A percentile compares a stretch with the other conserved stretches of the same genome.
Evolutionary conservation across 2,888 invertebrate species (phyloP).

Genomic region (Drosophila nr. perissopoda): DNA sequence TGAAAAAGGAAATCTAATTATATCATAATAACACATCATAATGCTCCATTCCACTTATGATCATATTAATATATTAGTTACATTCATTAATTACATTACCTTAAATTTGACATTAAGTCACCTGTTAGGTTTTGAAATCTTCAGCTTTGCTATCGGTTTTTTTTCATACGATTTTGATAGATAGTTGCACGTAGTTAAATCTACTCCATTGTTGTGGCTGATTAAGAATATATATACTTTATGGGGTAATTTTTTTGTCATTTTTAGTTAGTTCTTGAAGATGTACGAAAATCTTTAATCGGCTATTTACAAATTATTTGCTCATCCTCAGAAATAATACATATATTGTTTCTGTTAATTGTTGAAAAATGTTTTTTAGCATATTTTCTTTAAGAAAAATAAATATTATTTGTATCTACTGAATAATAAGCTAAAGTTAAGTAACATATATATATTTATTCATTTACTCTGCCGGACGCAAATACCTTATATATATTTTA

Average conservation of each 20-base stretch:
- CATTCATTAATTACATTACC: too few relatives aligned
- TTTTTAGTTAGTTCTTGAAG: too few relatives aligned
- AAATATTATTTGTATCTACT: constrained; percentile 7
- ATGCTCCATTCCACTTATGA: background rate
- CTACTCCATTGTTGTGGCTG: background rate
- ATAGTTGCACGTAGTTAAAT: background rate
- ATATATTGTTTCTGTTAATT: background rate
- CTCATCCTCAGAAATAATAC: background rate
- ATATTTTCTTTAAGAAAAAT: constrained; percentile 4
- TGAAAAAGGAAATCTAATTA: too few relatives aligned
- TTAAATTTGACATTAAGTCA: too few relatives aligned
- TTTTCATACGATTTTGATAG: background rate
- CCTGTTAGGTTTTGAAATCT: background rate
- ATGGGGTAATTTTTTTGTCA: background rate
- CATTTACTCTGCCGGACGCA: constrained; percentile 34
- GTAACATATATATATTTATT: background rate
- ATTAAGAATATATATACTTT: background rate
- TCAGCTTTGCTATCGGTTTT: fast-evolving
- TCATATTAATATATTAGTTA: background rate
- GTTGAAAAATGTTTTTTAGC: constrained; percentile 8
- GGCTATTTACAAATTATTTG: background rate
- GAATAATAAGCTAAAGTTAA: constrained; percentile 5
- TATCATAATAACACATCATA: background rate
- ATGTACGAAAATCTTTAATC: background rate
- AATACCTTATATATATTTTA: constrained; percentile 14